Base-by-base conservation (phyloP, 2,888 invertebrate species). In the Micoletzkya japonica region DNA sequence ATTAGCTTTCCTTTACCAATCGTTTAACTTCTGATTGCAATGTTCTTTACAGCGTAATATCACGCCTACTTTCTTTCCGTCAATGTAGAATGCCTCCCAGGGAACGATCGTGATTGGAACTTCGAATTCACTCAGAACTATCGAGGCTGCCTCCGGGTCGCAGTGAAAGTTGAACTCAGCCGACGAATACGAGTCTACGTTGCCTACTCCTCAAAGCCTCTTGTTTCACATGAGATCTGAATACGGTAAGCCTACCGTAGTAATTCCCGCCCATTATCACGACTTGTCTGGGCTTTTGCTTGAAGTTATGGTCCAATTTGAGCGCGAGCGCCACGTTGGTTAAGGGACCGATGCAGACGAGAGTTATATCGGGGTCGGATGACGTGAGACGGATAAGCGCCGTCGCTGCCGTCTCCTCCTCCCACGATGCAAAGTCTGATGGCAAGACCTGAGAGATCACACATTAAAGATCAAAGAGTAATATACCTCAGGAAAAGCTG, bases 81-180 rank as follows among this genome's bases (percentile, higher is more conserved):
- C 74, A 24, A 80, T 50, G 49, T 76, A 74, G 52, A 79, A 80
- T 7, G 78, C 72, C 70, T 92, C 92, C 91, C 91, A 92, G 0
- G 92, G 90, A 4, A 91, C 84, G 30, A 92, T 85, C 61, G 87
- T 89, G 1, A 91, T 87, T 14, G 90, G 90, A 63, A 85, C 86
- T 54, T 85, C 86, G 37, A 89, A 87, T 77, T 88, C 89, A 34
- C 89, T 87, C n/a, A 92, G 86, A n/a, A 91, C 90, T 60, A 91
- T 90, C 77, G 90, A 88, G 0, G 91, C 92, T 2, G 92, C 91
- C 86, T 61, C 92, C 0, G 92, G 92, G 86, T 93, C 92, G 30
- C 87, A 86, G 76, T 89, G 89, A 84, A 92, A 92, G 86, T 93
- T 93, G 82, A 91, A 93, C 86, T 93, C 92, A 0, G 91, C 91